Evolutionary conservation across 1,140 invertebrate genomes (phyloP), one percentile per base, ranked within the genome.

Genomic region (Dicyema japonicum): DNA sequence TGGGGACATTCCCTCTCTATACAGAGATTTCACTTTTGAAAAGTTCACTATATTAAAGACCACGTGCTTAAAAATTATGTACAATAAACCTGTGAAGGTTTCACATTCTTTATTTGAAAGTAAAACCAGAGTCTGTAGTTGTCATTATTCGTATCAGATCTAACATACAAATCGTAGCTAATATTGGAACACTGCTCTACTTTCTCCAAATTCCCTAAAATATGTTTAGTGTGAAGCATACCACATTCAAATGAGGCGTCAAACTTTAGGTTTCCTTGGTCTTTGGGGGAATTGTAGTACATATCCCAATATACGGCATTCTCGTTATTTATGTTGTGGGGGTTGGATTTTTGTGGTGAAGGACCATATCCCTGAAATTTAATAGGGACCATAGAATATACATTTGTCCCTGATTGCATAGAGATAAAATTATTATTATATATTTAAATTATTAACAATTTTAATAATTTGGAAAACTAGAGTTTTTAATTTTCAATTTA

Each of bases 31-130:
- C 29, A 62, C 66, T 48, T 85, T 88, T 33, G 74, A 78, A 26
- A 92, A 65, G 54, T 94, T 94, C 2, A 90, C 74, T 27, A 94
- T 66, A 41, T 90, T 90, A 50, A 94, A 88, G 33, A 94, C 68
- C 1, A 90, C 75, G 34, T 74, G 61, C 64, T 85, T 53, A 33
- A 61, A 63, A 33, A 26, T 24, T 23, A 9, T 19, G n/a, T 1
- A 1, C 13, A 31, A n/a, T n/a, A 32, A 5, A 69, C 68, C 59
- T 78, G 80, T 44, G 88, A 74, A 16, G 65, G 55, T 34, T 69
- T 67, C 0, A 76, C 72, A 53, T 94, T 94, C 46, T 90, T 76
- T 7, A 90, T 76, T 1, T 74, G 76, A 41, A 92, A 94, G 48
- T 92, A 82, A 46, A 88, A 92, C 80, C 80, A 92, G 30, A 88